These are phyloP conservation scores for Rhipidura dahli DNA, from an alignment of 2,113 vertebrate species.

Conservation along the genomic window DNA sequence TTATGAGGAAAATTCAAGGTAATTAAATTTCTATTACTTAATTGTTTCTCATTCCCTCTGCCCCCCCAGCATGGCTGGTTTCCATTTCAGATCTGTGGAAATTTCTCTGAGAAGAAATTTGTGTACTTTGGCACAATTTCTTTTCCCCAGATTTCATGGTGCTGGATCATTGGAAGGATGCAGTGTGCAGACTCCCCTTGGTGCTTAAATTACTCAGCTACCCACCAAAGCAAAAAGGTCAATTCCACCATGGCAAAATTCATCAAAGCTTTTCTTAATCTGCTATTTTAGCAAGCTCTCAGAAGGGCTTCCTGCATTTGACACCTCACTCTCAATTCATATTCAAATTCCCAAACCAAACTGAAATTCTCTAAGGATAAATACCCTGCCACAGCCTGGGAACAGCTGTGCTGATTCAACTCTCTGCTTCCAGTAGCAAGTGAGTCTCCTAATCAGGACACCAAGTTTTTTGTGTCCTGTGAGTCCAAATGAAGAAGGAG, in stretches of 20 bases:
- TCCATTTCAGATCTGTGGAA: neutral
- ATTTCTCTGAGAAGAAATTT: neutral
- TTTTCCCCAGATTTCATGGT: neutral
- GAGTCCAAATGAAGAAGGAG: neutral
- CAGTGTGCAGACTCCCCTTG: neutral
- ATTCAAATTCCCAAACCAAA: neutral
- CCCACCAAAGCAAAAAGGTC: neutral
- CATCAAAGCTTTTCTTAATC: neutral
- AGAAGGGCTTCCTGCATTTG: neutral
- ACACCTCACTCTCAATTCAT: neutral
- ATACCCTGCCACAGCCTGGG: neutral
- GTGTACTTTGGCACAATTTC: neutral
- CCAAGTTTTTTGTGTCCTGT: neutral
- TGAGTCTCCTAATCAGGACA: neutral
- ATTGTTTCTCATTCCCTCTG: neutral
- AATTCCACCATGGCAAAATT: neutral
- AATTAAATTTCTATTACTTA: neutral
- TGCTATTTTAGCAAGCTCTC: neutral
- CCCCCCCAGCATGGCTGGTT: neutral
- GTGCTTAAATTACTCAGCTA: neutral
- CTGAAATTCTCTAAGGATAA: neutral
- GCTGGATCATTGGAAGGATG: neutral
- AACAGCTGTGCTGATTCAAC: neutral
- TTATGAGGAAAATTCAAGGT: neutral
- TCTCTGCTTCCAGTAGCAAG: neutral